Evolutionary conservation across 2,888 invertebrate genomes (phyloP).

Genomic region (Polydrusus cervinus): DNA sequence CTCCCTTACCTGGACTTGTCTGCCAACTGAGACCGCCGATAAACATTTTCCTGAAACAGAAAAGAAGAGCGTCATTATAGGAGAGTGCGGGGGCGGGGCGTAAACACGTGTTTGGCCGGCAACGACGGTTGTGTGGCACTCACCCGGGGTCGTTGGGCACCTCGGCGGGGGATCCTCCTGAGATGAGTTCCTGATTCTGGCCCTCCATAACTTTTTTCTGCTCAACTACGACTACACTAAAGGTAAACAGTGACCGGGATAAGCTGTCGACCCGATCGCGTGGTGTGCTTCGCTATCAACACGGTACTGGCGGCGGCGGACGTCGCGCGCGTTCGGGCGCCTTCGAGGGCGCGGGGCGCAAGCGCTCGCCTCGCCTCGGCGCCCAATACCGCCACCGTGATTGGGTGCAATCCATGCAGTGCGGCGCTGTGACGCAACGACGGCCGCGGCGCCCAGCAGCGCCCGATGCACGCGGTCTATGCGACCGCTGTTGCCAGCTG

Average conservation of each 20-base stretch:
- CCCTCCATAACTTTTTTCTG: conserved; percentile 76
- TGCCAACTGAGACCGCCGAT: conserved; percentile 99
- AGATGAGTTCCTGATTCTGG: conserved; percentile 85
- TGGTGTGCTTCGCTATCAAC: conserved; percentile 80
- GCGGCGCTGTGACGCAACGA: conserved; percentile 66
- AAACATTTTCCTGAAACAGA: conserved; percentile 98
- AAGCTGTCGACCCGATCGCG: conserved; percentile 76
- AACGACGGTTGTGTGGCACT: conserved; percentile 62
- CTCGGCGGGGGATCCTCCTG: conserved; percentile 86
- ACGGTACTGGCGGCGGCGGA: conserved; percentile 75
- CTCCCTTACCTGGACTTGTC: conserved; percentile 95
- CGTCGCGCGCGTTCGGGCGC: conserved; percentile 60
- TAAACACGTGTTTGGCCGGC: conserved; percentile 54
- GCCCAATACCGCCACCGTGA: conserved; percentile 64
- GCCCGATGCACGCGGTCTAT: conserved; percentile 39
- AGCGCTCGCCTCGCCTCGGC: conserved; percentile 68
- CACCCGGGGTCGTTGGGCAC: conserved; percentile 97
- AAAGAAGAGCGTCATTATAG: conserved; percentile 45
- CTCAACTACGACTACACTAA: conserved; percentile 73
- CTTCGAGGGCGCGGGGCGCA: conserved; percentile 64
- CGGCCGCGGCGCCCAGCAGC: conserved; percentile 48
- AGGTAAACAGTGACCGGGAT: conserved; percentile 73
- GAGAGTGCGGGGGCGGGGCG: conserved; percentile 54
- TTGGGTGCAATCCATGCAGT: conserved; percentile 72
- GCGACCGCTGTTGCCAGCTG: conserved; percentile 34